Base-by-base conservation (phyloP, 2,888 invertebrate species). In the Rhagium mordax region DNA sequence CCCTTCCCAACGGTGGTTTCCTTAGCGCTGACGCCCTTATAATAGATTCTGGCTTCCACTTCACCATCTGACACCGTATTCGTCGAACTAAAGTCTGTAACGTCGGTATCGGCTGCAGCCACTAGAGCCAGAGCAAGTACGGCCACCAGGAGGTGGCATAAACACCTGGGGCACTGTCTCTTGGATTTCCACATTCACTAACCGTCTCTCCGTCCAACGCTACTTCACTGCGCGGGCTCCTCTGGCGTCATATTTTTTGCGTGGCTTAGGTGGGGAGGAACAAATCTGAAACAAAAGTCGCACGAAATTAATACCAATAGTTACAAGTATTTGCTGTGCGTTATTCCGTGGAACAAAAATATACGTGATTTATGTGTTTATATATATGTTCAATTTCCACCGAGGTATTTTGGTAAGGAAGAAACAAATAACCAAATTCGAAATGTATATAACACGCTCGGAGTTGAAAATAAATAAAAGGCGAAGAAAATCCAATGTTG, bases 61-160 rank as follows among this genome's bases (percentile, higher is more conserved):
- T 94, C 94, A 2, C 94, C 94, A 84, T 95, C 94, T 70, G 91
- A 85, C 72, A 94, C 87, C 64, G 89, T 88, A 82, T 94, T 93
- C 18, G 90, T 91, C 85, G 93, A 89, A 76, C 93, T 88, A 86
- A 94, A 94, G 85, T 93, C 91, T 64, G 89, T 87, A 66, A 89
- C 87, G 71, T 88, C 88, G 76, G 67, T 88, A 65, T 60, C 62
- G 20, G 51, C 70, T 33, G 67, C 55, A 16, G 70, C 62, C 60
- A 69, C 71, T 53, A 60, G 48, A 71, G 72, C 59, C 59, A 77
- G 48, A 29, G 75, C 48, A 70, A 78, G 61, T 47, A 79, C 49
- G 41, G 81, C 83, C 84, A 82, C 84, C 84, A 82, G 81, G 79
- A 83, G 81, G 81, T 77, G 83, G 82, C 81, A 74, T 49, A 65